Base-by-base conservation (phyloP, 2,797 vertebrate species). In the Prunella strophiata region DNA sequence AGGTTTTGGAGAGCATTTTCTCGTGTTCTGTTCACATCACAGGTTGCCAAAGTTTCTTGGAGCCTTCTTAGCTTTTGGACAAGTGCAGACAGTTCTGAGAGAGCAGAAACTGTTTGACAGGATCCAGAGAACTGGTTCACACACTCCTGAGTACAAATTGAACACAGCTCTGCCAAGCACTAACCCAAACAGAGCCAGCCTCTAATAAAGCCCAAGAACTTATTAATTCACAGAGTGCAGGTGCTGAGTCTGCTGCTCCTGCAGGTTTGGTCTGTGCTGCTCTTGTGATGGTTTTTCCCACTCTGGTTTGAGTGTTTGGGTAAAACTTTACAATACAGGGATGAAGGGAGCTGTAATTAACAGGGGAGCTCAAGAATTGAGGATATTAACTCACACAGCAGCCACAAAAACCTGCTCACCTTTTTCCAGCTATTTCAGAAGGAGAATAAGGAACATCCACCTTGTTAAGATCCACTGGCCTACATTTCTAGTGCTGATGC, bases 261-360 rank as follows among this genome's bases (percentile, higher is more conserved):
- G 65, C 70, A 74, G 65, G 20, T 94, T 61, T 47, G 75, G 7
- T 38, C 71, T 74, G 66, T n/a, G 65, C 63, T 80, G 71, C 52
- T 67, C 74, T 43, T 9, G 23, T 5, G 32, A 59, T 40, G 80
- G 34, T 14, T 96, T 94, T 93, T 48, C 61, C 79, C 84, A 61
- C 62, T 89, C 72, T 80, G 26, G 1, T 81, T 78, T 58, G 50
- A 61, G n/a, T 7, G 18, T 14, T 45, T 65, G 54, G 34, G 36
- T 25, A 40, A 88, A 91, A 58, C 30, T 83, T 80, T 45, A 54
- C 68, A 77, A 25, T 1, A 4, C 8, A 29, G 62, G 29, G 23
- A 40, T 75, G 75, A 83, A 91, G 51, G 48, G 93, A 95, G 47
- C 68, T 89, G 79, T n/a, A 71, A 72, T 95, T 89, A 95, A 19